Percentiles rank a stretch among this genome's conserved stretches.
Evolutionary conservation across 2,888 invertebrate species (phyloP).

Genomic region (Crioceris asparagi): DNA sequence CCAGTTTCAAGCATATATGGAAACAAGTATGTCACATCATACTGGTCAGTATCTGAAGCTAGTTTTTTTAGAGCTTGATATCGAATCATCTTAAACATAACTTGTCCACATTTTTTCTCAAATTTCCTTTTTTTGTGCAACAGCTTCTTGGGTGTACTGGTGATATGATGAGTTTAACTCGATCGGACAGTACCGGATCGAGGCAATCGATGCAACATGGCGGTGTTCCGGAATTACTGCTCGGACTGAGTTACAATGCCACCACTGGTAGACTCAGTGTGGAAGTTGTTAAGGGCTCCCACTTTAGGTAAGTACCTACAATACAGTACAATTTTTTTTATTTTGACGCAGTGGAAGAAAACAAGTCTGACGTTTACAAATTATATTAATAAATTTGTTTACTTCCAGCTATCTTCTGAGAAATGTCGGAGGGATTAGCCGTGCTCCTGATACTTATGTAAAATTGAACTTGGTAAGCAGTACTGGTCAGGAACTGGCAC

Average conservation of each 20-base stretch:
- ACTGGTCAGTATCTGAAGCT: too few species aligned
- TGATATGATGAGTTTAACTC: conserved; percentile 67
- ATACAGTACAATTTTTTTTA: not conserved
- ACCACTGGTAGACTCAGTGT: conserved; percentile 88
- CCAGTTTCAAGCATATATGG: too few species aligned
- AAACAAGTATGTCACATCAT: too few species aligned
- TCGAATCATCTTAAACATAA: too few species aligned
- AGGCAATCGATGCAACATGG: conserved; percentile 85
- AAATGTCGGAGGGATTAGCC: conserved; percentile 56
- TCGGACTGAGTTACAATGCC: conserved; percentile 86
- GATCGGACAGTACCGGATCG: conserved; percentile 89
- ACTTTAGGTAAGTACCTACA: conserved; percentile 42
- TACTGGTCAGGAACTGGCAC: conserved; percentile 85
- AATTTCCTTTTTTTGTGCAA: too few species aligned
- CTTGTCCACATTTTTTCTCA: too few species aligned
- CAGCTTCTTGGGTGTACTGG: conserved; percentile 44
- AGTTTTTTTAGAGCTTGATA: too few species aligned
- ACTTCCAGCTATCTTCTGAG: conserved; percentile 40
- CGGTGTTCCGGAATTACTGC: conserved; percentile 80
- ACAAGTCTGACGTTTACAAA: not conserved
- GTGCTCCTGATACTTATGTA: conserved; percentile 89
- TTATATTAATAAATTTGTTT: not conserved
- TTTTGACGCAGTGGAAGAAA: not conserved
- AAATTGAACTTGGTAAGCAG: conserved; percentile 86
- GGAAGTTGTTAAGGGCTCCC: conserved; percentile 74